Conservation (phyloP, 2,888 invertebrate genomes). For the Diaperis boleti region DNA sequence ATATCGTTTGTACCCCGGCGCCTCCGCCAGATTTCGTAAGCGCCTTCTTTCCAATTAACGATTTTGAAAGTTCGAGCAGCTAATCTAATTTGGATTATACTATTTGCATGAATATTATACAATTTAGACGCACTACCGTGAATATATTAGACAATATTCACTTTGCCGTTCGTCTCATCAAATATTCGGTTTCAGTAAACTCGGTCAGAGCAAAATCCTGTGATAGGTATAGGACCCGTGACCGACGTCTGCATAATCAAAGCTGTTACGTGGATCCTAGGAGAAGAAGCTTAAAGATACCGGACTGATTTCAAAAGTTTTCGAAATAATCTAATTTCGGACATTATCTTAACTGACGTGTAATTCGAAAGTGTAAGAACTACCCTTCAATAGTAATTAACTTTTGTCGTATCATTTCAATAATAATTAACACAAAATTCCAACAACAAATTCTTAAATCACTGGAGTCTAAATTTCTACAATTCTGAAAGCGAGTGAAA, state of each 20-base stretch:
- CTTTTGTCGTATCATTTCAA: too few relatives aligned
- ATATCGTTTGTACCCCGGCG: conserved; percentile 2
- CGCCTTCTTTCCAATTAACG: background rate
- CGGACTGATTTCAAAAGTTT: too few relatives aligned
- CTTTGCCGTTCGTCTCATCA: conserved; percentile 28
- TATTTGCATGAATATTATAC: conserved; percentile 27
- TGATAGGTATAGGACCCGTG: conserved; percentile 12
- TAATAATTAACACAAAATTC: too few relatives aligned
- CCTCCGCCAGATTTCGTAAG: background rate
- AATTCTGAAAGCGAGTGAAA: too few relatives aligned
- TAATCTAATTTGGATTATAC: background rate
- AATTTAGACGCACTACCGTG: conserved; percentile 15
- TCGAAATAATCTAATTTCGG: too few relatives aligned
- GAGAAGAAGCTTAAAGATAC: conserved; percentile 12
- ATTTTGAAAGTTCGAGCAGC: background rate
- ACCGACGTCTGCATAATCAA: conserved; percentile 29
- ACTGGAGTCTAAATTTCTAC: too few relatives aligned
- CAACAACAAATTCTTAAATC: too few relatives aligned
- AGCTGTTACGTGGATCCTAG: conserved; percentile 7
- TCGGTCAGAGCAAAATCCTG: conserved; percentile 12
- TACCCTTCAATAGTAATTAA: too few relatives aligned
- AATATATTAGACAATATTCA: conserved; percentile 33
- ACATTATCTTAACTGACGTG: too few relatives aligned
- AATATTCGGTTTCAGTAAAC: conserved; percentile 29
- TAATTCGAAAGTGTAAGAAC: too few relatives aligned